These are phyloP conservation scores for Platysteira castanea DNA, from an alignment of 2,113 vertebrate genomes.

Conservation along the genomic window DNA sequence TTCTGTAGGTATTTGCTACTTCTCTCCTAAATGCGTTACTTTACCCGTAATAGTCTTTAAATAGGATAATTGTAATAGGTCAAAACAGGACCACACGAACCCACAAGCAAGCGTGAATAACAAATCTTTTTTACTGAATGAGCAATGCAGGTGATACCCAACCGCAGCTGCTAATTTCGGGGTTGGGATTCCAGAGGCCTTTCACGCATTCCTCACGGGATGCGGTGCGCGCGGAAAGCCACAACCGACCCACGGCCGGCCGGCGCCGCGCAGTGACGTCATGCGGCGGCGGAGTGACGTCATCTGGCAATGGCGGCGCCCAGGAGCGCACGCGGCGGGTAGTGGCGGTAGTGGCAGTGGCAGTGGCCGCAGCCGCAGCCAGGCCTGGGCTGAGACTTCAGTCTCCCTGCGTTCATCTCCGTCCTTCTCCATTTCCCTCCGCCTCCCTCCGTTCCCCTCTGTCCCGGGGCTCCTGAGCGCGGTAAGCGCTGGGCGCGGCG, in stretches of 20 bases:
- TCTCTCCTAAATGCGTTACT: background rate
- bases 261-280: background rate
- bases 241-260: accelerated
- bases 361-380: no score
- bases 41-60: background rate
- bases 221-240: accelerated
- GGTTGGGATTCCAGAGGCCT: background rate
- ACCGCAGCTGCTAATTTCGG: background rate
- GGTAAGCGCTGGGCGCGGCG: background rate
- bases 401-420: accelerated
- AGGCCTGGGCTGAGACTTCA: accelerated
- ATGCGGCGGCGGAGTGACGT: background rate
- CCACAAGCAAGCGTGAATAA: background rate
- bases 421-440: accelerated
- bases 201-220: no score
- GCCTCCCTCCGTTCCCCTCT: accelerated
- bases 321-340: accelerated
- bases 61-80: background rate
- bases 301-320: background rate
- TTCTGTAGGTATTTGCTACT: background rate
- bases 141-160: background rate
- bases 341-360: accelerated
- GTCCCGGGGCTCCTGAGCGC: background rate
- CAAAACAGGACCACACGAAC: background rate
- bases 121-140: background rate